A percentile compares a stretch with the other conserved stretches of the same genome.
phyloP scores from a whole-genome alignment of 2,113 vertebrate species.

The Amphiprion percula region DNA sequence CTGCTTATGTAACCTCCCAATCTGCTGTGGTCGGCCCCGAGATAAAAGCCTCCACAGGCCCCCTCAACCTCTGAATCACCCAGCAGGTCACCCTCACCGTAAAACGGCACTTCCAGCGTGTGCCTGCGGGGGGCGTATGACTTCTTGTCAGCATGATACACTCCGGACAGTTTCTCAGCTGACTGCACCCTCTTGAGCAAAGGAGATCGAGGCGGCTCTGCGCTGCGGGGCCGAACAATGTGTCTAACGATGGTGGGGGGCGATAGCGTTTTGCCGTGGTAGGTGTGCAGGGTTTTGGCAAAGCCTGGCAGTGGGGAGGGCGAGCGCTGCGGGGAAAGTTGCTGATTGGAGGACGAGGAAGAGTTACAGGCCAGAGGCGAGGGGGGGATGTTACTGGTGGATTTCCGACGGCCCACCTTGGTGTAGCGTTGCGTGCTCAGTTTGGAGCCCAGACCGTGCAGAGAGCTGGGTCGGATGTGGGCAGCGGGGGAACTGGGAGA shows the following conservation, averaged over 20 bases:
- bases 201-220: slow-evolving; percentile 89
- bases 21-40: slow-evolving; percentile 74
- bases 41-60: slow-evolving; percentile 43
- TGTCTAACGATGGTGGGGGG: slow-evolving; percentile 90
- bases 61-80: slow-evolving; percentile 68
- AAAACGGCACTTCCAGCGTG: slow-evolving; percentile 84
- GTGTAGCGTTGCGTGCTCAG: slow-evolving; percentile 89
- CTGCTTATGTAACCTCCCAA: slow-evolving; percentile 75
- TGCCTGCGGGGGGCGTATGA: slow-evolving; percentile 81
- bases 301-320: slow-evolving; percentile 89
- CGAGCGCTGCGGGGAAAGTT: slow-evolving; percentile 91
- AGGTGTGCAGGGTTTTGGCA: slow-evolving; percentile 86
- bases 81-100: slow-evolving; percentile 75
- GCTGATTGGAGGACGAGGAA: slow-evolving; percentile 89
- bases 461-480: slow-evolving; percentile 94
- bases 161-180: slow-evolving; percentile 88
- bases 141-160: slow-evolving; percentile 86
- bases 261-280: slow-evolving; percentile 90
- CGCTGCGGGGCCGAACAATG: slow-evolving; percentile 86
- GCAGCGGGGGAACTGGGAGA: slow-evolving; percentile 93
- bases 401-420: slow-evolving; percentile 94
- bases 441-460: slow-evolving; percentile 94
- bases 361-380: slow-evolving; percentile 94
- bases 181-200: slow-evolving; percentile 94
- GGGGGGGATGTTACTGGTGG: slow-evolving; percentile 97